Conservation (phyloP, 2,888 invertebrate species). For the Baccha elongata region DNA sequence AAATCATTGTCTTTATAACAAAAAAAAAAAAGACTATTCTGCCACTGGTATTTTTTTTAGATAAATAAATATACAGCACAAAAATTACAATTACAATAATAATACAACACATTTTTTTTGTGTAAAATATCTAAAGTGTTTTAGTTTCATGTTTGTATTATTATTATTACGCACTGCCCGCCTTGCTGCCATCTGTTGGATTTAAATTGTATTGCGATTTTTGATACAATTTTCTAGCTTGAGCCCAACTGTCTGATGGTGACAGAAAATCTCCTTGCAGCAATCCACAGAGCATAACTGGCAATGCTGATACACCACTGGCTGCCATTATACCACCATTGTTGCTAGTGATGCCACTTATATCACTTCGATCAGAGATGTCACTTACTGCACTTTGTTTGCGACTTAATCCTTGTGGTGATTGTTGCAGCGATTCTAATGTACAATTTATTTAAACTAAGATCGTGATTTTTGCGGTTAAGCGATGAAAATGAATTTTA, state of each 20-base stretch:
- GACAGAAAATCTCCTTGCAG: slow-evolving; percentile 80
- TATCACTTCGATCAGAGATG: slow-evolving; percentile 60
- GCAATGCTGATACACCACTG: slow-evolving; percentile 81
- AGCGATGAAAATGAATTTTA: slow-evolving; percentile 40
- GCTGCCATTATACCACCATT: slow-evolving; percentile 75
- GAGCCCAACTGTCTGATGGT: slow-evolving; percentile 31
- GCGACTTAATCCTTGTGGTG: slow-evolving; percentile 55
- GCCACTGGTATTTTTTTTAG: slow-evolving; percentile 9
- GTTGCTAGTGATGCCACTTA: slow-evolving; percentile 41
- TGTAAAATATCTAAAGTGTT: slow-evolving; percentile 38
- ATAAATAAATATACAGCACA: slow-evolving; percentile 10
- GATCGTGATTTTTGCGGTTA: slow-evolving; percentile 18
- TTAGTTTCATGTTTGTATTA: slow-evolving; percentile 43
- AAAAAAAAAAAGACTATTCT: slow-evolving; percentile 23
- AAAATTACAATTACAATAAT: slow-evolving; percentile 27
- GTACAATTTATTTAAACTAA: slow-evolving; percentile 56
- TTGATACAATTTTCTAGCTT: slow-evolving; percentile 60
- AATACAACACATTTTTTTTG: slow-evolving; percentile 20
- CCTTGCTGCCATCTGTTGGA: slow-evolving; percentile 71
- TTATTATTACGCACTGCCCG: slow-evolving; percentile 74
- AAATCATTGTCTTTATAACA: too few species aligned
- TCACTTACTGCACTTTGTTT: slow-evolving; percentile 63
- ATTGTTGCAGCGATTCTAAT: slow-evolving; percentile 60
- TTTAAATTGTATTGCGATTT: slow-evolving; percentile 73
- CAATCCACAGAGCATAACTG: slow-evolving; percentile 83